Evolutionary conservation across 1,140 invertebrate genomes (phyloP), one percentile per base, ranked within the genome.

Genomic region (Nymphalis io): DNA sequence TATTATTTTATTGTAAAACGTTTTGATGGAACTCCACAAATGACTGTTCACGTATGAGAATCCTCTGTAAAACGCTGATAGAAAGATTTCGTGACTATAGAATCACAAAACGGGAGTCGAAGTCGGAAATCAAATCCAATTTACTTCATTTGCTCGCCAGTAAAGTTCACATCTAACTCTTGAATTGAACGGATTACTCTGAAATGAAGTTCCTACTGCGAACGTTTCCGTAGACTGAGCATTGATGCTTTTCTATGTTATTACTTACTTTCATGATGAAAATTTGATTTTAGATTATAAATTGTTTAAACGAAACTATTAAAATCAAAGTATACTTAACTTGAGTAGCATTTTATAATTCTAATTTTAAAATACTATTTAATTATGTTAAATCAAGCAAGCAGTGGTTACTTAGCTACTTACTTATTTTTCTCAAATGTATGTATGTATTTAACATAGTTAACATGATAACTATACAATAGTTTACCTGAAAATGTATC

Each of bases 61-160:
- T 76, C 72, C 68, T 68, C 77, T 79, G 69, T 69, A 76, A 79
- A 80, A 68, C 80, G 74, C 69, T 75, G 79, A 83, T 79, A 82
- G 76, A 85, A 85, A 84, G 83, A 88, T 80, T 55, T 85, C 82
- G 83, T 85, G 82, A 84, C 82, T 84, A 68, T 68, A 61, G 81
- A 82, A 82, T 86, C 81, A 81, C 81, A 87, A 80, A 88, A 86
- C 82, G 79, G 79, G 74, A 84, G 80, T 78, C 79, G 79, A 75
- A 85, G 81, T 82, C 74, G 79, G 79, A 87, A 84, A 90, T 90
- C 80, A 87, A 88, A 90, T 90, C 80, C 82, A 89, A 90, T 90
- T 89, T 85, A 82, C 77, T 90, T 88, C 88, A 90, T 88, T 90
- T 85, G 80, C 81, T 81, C 86, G 73, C 80, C 80, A 78, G 82